A percentile compares a stretch with the other conserved stretches of the same genome.
Evolutionary conservation across 2,113 vertebrate species (phyloP).

Genomic region (Brachyistius frenatus): DNA sequence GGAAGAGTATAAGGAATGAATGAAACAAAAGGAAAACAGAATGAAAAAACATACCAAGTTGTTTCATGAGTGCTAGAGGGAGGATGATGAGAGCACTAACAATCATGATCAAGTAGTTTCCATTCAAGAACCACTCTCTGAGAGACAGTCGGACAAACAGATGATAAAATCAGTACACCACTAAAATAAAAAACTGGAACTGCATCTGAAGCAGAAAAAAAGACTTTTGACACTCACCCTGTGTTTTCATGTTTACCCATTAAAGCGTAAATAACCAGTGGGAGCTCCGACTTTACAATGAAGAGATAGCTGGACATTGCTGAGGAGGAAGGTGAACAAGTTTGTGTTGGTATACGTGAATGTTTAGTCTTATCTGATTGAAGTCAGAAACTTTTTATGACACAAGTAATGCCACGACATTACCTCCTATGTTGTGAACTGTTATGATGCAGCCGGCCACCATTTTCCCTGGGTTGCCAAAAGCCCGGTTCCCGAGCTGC

Average conservation of each 20-base stretch:
- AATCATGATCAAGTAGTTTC: conserved; percentile 88
- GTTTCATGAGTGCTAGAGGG: conserved; percentile 90
- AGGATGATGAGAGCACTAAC: conserved; percentile 87
- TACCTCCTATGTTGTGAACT: conserved; percentile 89
- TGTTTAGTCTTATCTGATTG: background rate
- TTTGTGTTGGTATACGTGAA: conserved; percentile 37
- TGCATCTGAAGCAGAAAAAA: background rate
- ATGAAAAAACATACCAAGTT: conserved; percentile 86
- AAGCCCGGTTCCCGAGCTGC: conserved; percentile 88
- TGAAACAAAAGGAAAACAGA: conserved; percentile 20
- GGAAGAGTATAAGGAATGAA: background rate
- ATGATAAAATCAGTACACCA: conserved; percentile 28
- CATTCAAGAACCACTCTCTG: conserved; percentile 89
- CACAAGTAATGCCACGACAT: fast-evolving
- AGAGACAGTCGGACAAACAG: conserved; percentile 54
- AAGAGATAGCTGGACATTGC: conserved; percentile 94
- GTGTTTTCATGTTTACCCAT: conserved; percentile 73
- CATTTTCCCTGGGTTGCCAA: conserved; percentile 86
- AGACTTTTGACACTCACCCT: conserved; percentile 67
- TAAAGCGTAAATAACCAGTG: conserved; percentile 89
- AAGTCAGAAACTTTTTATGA: background rate
- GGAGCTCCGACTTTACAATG: conserved; percentile 92
- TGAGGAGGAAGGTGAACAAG: conserved; percentile 57
- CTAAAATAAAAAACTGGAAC: background rate
- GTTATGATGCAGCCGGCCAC: conserved; percentile 86